Percentiles rank a stretch among this genome's conserved stretches.
phyloP scores from a whole-genome alignment of 2,888 invertebrate genomes.

The Dermolepida albohirtum region DNA sequence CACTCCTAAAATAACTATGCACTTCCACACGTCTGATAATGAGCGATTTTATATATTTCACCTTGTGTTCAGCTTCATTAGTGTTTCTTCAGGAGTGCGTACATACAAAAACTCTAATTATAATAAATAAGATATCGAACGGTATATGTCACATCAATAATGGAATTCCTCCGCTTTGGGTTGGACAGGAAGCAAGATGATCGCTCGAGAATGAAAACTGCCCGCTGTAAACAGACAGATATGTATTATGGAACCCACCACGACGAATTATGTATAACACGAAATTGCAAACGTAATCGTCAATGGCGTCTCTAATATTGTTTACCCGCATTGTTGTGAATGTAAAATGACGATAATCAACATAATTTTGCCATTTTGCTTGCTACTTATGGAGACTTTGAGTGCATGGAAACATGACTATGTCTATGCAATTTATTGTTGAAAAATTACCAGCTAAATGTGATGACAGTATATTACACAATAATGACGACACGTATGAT shows the following conservation, averaged over 20 bases:
- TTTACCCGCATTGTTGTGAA: conserved; percentile 19
- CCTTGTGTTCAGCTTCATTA: too few species aligned
- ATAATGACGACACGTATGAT: too few species aligned
- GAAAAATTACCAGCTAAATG: too few species aligned
- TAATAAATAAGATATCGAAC: conserved; percentile 17
- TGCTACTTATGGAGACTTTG: conserved; percentile 1
- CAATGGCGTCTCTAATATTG: conserved; percentile 17
- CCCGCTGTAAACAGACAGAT: background rate
- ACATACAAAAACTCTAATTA: conserved; percentile 25
- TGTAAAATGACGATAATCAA: conserved; percentile 10
- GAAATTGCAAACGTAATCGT: background rate
- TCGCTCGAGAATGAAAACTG: conserved; percentile 14
- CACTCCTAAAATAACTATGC: too few species aligned
- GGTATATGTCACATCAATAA: conserved; percentile 5
- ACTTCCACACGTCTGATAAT: too few species aligned
- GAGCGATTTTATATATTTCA: too few species aligned
- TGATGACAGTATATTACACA: too few species aligned
- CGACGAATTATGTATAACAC: too few species aligned
- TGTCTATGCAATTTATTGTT: too few species aligned
- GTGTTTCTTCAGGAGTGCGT: too few species aligned
- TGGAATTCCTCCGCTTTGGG: conserved; percentile 12
- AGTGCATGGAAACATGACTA: background rate
- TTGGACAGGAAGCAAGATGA: conserved; percentile 16
- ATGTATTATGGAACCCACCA: too few species aligned
- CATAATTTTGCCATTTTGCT: conserved; percentile 17